Base-by-base conservation (phyloP, 2,797 vertebrate genomes). In the Sebastes steindachneri region DNA sequence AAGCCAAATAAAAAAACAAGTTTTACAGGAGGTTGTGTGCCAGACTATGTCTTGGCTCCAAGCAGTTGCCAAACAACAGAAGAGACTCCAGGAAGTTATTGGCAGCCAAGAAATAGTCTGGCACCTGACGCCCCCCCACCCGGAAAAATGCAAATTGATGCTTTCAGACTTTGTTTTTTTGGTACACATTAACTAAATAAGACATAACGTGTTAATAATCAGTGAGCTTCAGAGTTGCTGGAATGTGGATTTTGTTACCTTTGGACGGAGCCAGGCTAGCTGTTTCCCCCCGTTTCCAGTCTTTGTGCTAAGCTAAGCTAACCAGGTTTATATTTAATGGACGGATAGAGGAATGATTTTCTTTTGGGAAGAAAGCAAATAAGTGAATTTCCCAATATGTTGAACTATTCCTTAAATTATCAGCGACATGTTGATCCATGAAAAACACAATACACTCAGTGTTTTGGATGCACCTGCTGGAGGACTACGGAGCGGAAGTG, bases 401-500 rank as follows among this genome's bases (percentile, higher is more conserved):
- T 28, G 14, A 41, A 21, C 12, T 41, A 21, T 9, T 48, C 19
- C 19, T 31, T 66, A 11, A 17, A 23, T 21, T 31, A 48, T 26
- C 9, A 68, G 9, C 2, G 0, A 63, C 9, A 51, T 21, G 19
- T 48, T 60, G 7, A 67, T 62, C 17, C 23, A 72, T 33, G 7
- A 59, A 73, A 65, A 73, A 58, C 9, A 45, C 55, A 4, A 26
- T 2, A 60, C 8, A 37, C 12, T 75, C 6, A 14, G 17, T 23
- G 5, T 12, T 62, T 66, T 19, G 7, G 11, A 26, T 59, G 41
- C 35, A 70, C 23, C 69, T 77, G 58, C 1, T 33, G 48, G 2
- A 67, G 4, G 12, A 45, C 3, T 62, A 0, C 0, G n/a, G 37
- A 62, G 29, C 0, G 1, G 2, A 72, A 35, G 31, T 7, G 7